Evolutionary conservation across 2,797 vertebrate genomes (phyloP), one percentile per base, ranked within the genome.

Genomic region (Megaceryle alcyon): DNA sequence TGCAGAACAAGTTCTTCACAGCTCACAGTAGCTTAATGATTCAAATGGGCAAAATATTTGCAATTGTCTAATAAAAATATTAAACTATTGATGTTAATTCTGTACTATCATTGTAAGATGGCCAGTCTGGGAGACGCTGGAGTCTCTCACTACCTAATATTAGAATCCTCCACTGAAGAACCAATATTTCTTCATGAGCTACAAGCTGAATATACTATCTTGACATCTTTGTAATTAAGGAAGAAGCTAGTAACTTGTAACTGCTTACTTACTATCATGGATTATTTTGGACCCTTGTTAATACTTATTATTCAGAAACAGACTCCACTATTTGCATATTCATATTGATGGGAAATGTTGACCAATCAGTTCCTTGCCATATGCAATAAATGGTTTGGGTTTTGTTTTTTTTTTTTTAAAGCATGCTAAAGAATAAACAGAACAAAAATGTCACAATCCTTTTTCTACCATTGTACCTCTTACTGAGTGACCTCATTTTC

Each of bases 41-140:
- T 44, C 64, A 82, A 69, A 44, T 23, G 43, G 44, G 54, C 37
- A 92, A 94, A 95, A 86, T 86, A 92, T 63, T 88, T 94, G 85
- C 19, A 90, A 63, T 41, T 72, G 29, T 59, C 54, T 81, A 86
- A 91, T 35, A 91, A 94, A 86, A 90, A 61, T 51, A 86, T 85
- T 75, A 92, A 90, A 69, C 82, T 49, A 39, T 64, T 69, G 57
- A 75, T 84, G 28, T 31, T 90, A 88, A 75, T 72, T 29, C 9
- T 51, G 31, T 90, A n/a, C 21, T 86, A 31, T 75, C 53, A 39
- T 31, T 86, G n/a, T 72, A 64, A 81, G 94, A 88, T 1, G 3
- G 77, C 39, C 53, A 46, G 19, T 1, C 39, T 61, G 69, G 76
- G 57, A 86, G 61, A 86, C 65, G 29, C 31, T 79, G 64, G 17